These are phyloP conservation scores for Trissoscelio sp. DNA, from an alignment of 2,888 invertebrate species.

Conservation along the genomic window DNA sequence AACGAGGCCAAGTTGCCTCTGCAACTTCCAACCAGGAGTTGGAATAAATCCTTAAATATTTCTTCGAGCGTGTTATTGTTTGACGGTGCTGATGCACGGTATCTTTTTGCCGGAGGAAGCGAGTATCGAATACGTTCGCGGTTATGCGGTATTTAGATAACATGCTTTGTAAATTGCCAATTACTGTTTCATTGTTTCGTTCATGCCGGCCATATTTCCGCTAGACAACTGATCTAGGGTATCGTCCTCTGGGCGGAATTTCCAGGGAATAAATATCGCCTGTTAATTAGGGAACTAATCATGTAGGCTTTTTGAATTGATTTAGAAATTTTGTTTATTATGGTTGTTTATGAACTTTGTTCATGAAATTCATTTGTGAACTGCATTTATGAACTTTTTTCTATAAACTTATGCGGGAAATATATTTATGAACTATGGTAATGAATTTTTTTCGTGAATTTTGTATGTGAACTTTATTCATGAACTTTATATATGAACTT, in stretches of 20 bases:
- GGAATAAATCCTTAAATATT: constrained; percentile 52
- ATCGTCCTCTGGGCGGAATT: constrained; percentile 14
- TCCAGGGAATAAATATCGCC: constrained; percentile 31
- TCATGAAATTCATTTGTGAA: too few species aligned
- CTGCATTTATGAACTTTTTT: too few species aligned
- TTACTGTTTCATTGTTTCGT: constrained; percentile 54
- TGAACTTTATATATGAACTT: too few species aligned
- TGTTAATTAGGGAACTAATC: constrained; percentile 37
- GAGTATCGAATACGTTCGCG: constrained; percentile 31
- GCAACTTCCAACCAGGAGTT: neutral
- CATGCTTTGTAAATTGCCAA: constrained; percentile 61
- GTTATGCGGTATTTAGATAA: constrained; percentile 52
- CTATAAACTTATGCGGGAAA: neutral
- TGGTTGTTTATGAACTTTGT: too few species aligned
- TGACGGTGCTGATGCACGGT: constrained; percentile 8
- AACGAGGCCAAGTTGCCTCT: constrained; percentile 5
- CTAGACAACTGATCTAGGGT: constrained; percentile 6
- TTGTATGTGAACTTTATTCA: too few species aligned
- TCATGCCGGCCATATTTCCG: constrained; percentile 25
- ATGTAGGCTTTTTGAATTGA: too few species aligned
- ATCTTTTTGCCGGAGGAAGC: constrained; percentile 26
- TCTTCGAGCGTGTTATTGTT: constrained; percentile 45
- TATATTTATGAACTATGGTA: neutral
- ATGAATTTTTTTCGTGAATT: too few species aligned
- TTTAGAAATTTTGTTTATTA: too few species aligned